phyloP scores from a whole-genome alignment of 2,888 invertebrate species.

The Caenorhabditis macrosperma region DNA sequence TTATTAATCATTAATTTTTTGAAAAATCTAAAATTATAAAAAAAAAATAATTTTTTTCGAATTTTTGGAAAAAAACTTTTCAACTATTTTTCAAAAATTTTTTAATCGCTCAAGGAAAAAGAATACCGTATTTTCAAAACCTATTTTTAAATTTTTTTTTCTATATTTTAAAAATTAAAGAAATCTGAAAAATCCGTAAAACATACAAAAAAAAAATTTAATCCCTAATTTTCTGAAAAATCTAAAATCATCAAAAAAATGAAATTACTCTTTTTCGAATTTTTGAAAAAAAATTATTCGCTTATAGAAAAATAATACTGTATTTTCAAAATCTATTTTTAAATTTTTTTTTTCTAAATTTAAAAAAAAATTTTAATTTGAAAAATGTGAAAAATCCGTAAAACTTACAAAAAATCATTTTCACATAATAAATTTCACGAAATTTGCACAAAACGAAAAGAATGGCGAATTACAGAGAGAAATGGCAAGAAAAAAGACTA shows the following conservation, averaged over 20 bases:
- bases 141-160: background rate
- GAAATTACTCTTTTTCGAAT: background rate
- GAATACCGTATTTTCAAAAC: too few relatives aligned
- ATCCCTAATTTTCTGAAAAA: background rate
- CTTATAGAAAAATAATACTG: too few relatives aligned
- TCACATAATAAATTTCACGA: too few relatives aligned
- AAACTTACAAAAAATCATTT: too few relatives aligned
- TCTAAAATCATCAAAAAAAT: background rate
- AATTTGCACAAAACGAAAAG: background rate
- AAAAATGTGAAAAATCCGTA: background rate
- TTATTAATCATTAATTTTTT: too few relatives aligned
- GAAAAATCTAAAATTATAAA: too few relatives aligned
- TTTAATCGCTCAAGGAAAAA: too few relatives aligned
- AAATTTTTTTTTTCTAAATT: background rate
- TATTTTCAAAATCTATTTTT: too few relatives aligned
- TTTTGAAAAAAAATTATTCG: background rate
- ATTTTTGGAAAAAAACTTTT: background rate
- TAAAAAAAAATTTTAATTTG: background rate
- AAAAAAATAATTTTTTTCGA: background rate
- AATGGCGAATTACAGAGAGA: background rate
- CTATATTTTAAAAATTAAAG: background rate
- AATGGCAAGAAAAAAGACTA: background rate
- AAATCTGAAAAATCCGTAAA: background rate
- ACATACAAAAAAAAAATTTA: background rate
- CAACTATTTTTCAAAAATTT: background rate